Conservation (phyloP, 92 coral and sea anemone species). For the Actinostola sp. region DNA sequence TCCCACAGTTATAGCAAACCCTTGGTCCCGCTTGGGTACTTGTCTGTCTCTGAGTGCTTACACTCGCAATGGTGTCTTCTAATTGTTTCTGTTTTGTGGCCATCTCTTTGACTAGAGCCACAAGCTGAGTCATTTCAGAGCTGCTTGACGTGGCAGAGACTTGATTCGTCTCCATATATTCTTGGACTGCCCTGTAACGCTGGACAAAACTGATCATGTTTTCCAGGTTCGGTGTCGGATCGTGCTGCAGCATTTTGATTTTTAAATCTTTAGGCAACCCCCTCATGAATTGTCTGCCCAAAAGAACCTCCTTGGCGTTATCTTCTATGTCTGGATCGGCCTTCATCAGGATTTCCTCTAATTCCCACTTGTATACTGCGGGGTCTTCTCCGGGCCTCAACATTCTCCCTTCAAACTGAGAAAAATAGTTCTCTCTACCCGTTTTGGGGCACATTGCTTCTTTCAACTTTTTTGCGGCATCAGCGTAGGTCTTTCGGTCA, state of each 20-base stretch:
- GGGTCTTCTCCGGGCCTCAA: conserved; percentile 18
- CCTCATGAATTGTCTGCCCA: conserved; percentile 52
- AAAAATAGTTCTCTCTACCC: not conserved
- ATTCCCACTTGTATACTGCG: conserved; percentile 4
- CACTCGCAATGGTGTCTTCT: not conserved
- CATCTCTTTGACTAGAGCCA: conserved; percentile 27
- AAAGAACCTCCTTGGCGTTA: conserved; percentile 13
- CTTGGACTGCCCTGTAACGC: conserved; percentile 33
- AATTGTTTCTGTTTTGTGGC: conserved; percentile 3
- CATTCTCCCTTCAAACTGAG: not conserved
- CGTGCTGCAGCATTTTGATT: conserved; percentile 42
- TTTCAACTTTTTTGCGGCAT: not conserved
- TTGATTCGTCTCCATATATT: conserved; percentile 1
- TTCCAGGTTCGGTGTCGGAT: conserved; percentile 44
- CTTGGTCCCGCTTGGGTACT: not conserved
- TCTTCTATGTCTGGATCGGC: not conserved
- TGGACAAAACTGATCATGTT: conserved; percentile 43
- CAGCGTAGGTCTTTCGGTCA: conserved; percentile 5
- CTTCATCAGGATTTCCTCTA: conserved; percentile 4
- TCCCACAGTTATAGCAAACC: conserved; percentile 17
- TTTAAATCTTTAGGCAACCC: conserved; percentile 32
- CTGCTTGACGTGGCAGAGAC: not conserved
- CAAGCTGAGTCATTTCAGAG: conserved; percentile 13
- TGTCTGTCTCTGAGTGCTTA: not conserved
- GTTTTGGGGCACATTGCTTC: conserved; percentile 7